phyloP scores from a whole-genome alignment of 2,113 vertebrate species.

The Grus americana region DNA sequence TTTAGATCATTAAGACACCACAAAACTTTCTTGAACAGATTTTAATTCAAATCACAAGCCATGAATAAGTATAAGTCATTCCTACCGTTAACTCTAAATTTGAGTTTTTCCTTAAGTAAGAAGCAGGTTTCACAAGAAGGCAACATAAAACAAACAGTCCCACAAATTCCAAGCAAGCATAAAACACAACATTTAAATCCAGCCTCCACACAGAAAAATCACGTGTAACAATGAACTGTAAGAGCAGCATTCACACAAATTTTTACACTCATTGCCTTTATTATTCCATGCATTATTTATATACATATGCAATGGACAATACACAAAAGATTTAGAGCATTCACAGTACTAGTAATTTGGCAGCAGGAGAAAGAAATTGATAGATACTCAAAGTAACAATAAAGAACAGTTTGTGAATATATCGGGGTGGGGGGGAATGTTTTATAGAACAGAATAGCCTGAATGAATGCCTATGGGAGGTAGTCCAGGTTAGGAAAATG shows the following conservation, averaged over 20 bases:
- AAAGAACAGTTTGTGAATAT: background rate
- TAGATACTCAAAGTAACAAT: background rate
- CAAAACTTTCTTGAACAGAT: background rate
- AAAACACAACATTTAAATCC: background rate
- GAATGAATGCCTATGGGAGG: background rate
- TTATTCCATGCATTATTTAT: background rate
- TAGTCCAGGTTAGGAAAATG: background rate
- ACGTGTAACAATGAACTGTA: background rate
- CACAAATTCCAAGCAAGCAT: background rate
- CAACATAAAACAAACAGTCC: background rate
- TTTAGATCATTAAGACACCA: background rate
- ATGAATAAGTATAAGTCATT: background rate
- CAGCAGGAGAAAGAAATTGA: background rate
- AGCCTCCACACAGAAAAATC: background rate
- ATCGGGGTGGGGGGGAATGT: background rate
- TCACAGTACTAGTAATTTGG: background rate
- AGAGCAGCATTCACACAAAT: background rate
- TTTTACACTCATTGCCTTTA: background rate
- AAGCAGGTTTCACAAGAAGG: background rate
- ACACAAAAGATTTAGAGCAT: background rate
- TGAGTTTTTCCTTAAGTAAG: background rate
- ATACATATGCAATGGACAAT: background rate
- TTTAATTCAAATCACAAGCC: background rate
- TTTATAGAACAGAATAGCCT: background rate
- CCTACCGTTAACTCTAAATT: background rate